Evolutionary conservation across 2,113 vertebrate species (phyloP).

Genomic region (Cranoglanis bouderius): DNA sequence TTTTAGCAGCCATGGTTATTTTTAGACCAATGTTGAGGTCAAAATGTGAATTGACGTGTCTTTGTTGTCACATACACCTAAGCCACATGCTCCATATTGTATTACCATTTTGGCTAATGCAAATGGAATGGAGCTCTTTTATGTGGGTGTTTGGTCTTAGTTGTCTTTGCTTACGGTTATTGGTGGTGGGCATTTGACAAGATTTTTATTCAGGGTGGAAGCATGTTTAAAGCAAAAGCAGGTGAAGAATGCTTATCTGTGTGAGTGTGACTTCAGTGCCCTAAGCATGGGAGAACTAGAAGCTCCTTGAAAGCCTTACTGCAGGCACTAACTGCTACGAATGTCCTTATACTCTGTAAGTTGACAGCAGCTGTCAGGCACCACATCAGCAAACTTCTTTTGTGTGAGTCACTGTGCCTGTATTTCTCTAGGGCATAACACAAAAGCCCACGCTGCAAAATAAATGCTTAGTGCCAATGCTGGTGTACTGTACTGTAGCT

Average conservation of each 20-base stretch:
- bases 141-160: slow-evolving; percentile 33
- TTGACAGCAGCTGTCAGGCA: slow-evolving; percentile 39
- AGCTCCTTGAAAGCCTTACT: slow-evolving; percentile 26
- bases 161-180: neutral
- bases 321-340: neutral
- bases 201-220: neutral
- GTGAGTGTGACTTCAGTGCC: neutral
- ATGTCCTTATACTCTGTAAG: neutral
- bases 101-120: slow-evolving; percentile 28
- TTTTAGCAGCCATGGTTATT: slow-evolving; percentile 50
- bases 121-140: slow-evolving; percentile 31
- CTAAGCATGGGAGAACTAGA: neutral
- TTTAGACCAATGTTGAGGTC: slow-evolving; percentile 52
- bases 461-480: neutral
- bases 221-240: neutral
- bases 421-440: neutral
- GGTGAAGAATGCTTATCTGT: neutral
- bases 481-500: neutral
- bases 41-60: slow-evolving; percentile 36
- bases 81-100: slow-evolving; percentile 14
- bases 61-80: slow-evolving; percentile 21
- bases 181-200: neutral
- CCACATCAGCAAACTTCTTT: slow-evolving; percentile 30
- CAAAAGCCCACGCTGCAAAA: neutral
- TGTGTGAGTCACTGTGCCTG: slow-evolving; percentile 19